Conservation (phyloP, 2,888 invertebrate species). For the Tuberolachnus salignus region DNA sequence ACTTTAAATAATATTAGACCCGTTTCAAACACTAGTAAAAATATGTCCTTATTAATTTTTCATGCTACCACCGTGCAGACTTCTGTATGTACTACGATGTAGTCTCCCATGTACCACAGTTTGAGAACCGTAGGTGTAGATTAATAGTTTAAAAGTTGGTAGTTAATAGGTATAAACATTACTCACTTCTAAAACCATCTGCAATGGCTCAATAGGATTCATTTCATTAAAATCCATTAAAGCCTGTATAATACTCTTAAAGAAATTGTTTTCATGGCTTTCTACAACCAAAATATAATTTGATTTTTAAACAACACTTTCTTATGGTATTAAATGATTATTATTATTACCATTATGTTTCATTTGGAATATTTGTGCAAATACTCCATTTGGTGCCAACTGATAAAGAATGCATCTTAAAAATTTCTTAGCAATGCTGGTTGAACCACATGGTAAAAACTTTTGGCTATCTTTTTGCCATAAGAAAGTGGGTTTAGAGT, state of each 20-base stretch:
- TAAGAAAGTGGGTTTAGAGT: conserved; percentile 79
- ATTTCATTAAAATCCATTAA: conserved; percentile 95
- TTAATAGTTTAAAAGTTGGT: no score
- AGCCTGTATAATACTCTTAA: conserved; percentile 91
- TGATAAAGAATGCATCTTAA: conserved; percentile 95
- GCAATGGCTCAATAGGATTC: conserved; percentile 92
- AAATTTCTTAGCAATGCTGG: conserved; percentile 96
- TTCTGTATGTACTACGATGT: no score
- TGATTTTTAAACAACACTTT: background rate
- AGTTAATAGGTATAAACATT: background rate
- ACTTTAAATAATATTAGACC: no score
- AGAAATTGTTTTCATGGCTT: conserved; percentile 79
- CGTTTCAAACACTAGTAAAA: no score
- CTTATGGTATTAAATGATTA: background rate
- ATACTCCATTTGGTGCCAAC: conserved; percentile 94
- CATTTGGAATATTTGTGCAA: conserved; percentile 92
- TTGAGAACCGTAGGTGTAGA: no score
- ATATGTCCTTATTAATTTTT: no score
- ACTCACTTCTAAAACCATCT: conserved; percentile 81
- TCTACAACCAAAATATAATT: conserved; percentile 64
- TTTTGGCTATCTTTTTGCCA: conserved; percentile 89
- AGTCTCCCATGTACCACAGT: no score
- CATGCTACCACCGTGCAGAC: no score
- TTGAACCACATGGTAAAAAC: conserved; percentile 91
- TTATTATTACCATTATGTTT: conserved; percentile 65